Evolutionary conservation across 2,888 invertebrate species (phyloP), one percentile per base, ranked within the genome.

Genomic region (Drosophila borealis): DNA sequence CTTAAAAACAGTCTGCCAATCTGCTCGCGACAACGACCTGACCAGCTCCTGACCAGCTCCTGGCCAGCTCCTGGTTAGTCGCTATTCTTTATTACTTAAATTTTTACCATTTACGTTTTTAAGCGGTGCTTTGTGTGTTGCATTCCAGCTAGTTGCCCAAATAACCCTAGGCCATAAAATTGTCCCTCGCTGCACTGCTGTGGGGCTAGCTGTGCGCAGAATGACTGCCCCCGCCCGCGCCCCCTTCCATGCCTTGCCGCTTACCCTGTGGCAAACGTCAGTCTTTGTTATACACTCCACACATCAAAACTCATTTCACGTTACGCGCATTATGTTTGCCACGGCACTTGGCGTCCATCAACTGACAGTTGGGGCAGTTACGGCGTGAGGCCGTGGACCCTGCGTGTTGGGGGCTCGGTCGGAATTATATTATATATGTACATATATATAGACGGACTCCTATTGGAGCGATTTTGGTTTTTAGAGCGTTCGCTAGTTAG

Each of bases 321-420:
- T 74, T 75, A 76, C 80, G 88, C 89, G 89, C 78, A 88, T 89
- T 88, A 89, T 88, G 78, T 67, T 78, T 80, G 87, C 69, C 81
- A 84, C 76, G 85, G 85, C 81, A 76, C 70, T 84, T 85, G 83
- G 78, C 83, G 88, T 79, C 74, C 85, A 76, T 74, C 63, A 74
- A 81, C 79, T 79, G 82, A 72, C 80, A 88, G 74, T 66, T 76
- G 68, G 63, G 69, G 53, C 65, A 51, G 67, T 60, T 6, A 21
- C 53, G 53, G 29, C n/a, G 25, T 6, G 25, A 5, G 25, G 25
- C 29, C 29, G 29, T n/a, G 33, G 41, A 46, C 34, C 8, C 48
- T 61, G 75, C 79, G 69, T 69, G 75, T 44, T 57, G 59, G 64
- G 72, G 70, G 67, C 59, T 69, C 67, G 88, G 86, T 66, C 66